phyloP scores from a whole-genome alignment of 2,113 vertebrate species.

The Bubo blakistoni region DNA sequence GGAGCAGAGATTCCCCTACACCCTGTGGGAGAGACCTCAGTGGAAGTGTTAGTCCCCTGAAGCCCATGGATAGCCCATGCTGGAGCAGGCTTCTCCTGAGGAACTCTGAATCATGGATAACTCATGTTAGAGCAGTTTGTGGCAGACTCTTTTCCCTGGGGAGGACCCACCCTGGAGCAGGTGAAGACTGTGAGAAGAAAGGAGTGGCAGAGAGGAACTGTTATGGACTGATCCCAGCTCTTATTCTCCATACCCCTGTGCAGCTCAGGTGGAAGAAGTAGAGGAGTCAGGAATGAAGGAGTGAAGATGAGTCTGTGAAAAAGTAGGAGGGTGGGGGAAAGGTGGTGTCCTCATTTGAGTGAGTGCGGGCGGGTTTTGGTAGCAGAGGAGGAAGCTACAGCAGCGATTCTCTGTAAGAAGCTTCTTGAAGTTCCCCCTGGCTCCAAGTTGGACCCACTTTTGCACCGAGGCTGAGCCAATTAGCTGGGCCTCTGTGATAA shows the following conservation, averaged over 20 bases:
- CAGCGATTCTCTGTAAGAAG: too few relatives aligned
- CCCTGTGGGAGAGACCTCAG: background rate
- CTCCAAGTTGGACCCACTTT: too few relatives aligned
- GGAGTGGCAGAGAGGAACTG: background rate
- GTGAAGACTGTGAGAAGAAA: background rate
- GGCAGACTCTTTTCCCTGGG: background rate
- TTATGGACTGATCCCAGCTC: fast-evolving
- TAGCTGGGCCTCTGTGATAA: too few relatives aligned
- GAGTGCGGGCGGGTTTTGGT: too few relatives aligned
- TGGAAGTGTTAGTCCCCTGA: background rate
- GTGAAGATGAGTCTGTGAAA: background rate
- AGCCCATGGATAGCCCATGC: too few relatives aligned
- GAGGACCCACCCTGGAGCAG: background rate
- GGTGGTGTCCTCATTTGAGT: too few relatives aligned
- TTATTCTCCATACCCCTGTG: background rate
- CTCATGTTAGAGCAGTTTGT: background rate
- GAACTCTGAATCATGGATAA: background rate
- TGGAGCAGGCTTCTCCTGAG: background rate
- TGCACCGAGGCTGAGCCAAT: too few relatives aligned
- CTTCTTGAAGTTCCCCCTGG: too few relatives aligned
- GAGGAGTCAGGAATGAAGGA: background rate
- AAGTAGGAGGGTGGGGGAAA: background rate
- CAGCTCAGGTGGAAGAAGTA: background rate
- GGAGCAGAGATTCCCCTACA: background rate
- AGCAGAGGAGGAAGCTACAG: too few relatives aligned